A percentile compares a stretch with the other conserved stretches of the same genome.
Conservation (phyloP, 2,888 invertebrate species). For the Scelioninae gen. 2 region DNA sequence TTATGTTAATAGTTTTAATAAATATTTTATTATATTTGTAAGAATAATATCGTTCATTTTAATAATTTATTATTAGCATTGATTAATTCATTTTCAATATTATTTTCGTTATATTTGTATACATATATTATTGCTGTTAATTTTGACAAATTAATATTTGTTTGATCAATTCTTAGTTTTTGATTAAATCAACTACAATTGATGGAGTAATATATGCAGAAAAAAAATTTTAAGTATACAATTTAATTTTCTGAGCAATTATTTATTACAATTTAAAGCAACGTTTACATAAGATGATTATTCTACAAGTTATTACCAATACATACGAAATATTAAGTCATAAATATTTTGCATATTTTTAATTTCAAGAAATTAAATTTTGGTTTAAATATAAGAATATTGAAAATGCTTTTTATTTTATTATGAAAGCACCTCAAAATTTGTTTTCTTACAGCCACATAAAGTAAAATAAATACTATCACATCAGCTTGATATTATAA, state of each 20-base stretch:
- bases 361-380: constrained; percentile 9
- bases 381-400: constrained; percentile 33
- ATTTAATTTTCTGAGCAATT: constrained; percentile 11
- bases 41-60: too few species aligned
- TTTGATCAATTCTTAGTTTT: too few species aligned
- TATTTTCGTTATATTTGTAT: too few species aligned
- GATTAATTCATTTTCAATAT: too few species aligned
- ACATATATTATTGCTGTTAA: too few species aligned
- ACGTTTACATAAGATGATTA: constrained; percentile 4
- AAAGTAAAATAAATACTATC: constrained; percentile 37
- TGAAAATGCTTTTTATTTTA: constrained; percentile 25
- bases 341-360: constrained; percentile 7
- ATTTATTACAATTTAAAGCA: neutral
- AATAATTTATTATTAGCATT: too few species aligned
- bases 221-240: neutral
- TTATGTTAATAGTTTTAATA: too few species aligned
- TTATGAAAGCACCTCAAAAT: constrained; percentile 39
- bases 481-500: constrained; percentile 12
- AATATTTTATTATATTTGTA: too few species aligned
- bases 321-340: constrained; percentile 13
- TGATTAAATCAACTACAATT: neutral
- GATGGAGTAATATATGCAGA: neutral
- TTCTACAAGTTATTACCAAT: constrained; percentile 3
- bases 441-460: constrained; percentile 1
- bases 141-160: too few species aligned